Evolutionary conservation across 1,140 invertebrate species (phyloP).

Genomic region (Paralvinella palmiformis): DNA sequence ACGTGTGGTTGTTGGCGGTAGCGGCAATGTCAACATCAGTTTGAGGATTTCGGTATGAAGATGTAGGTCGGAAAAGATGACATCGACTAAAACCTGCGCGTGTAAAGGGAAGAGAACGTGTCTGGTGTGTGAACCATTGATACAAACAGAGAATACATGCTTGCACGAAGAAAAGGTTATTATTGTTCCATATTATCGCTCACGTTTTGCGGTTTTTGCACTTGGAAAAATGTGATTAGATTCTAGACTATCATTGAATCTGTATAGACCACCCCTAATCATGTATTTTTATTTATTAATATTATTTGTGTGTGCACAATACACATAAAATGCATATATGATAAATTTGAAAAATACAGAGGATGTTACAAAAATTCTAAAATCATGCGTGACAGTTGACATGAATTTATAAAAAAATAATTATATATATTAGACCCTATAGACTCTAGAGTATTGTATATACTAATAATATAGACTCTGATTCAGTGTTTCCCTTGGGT

Average conservation of each 20-base stretch:
- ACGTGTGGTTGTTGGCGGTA: background rate
- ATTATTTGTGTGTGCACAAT: no score
- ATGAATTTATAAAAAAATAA: no score
- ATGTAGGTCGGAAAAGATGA: background rate
- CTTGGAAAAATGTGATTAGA: background rate
- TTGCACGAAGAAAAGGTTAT: background rate
- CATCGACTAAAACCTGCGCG: background rate
- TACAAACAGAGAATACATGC: background rate
- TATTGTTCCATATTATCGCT: background rate
- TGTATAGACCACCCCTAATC: background rate
- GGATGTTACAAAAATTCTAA: no score
- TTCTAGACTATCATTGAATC: background rate
- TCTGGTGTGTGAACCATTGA: background rate
- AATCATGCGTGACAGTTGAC: no score
- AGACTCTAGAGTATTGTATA: no score
- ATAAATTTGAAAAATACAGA: no score
- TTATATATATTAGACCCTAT: no score
- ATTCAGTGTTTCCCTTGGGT: no score
- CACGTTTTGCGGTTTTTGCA: no score
- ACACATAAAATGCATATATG: no score
- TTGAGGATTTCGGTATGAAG: background rate
- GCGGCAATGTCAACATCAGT: background rate
- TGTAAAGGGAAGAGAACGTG: conserved; percentile 6
- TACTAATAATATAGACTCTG: no score
- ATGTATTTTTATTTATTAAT: background rate